These are phyloP conservation scores for Pangasius krempfi DNA, from an alignment of 2,797 vertebrate species.

Conservation along the genomic window DNA sequence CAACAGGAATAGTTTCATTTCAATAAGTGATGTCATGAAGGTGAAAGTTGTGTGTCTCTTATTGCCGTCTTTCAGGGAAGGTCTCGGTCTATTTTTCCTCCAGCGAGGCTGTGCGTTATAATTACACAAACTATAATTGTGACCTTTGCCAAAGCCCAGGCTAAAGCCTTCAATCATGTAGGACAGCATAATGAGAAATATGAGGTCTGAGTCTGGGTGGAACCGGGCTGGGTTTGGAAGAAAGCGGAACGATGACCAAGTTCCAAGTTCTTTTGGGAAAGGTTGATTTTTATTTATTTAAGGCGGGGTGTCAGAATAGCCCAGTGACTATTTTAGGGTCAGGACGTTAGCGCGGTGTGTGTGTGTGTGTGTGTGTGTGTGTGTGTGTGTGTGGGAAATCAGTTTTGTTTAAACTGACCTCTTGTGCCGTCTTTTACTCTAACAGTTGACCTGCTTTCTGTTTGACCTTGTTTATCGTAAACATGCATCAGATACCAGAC, in stretches of 20 bases:
- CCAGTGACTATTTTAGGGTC: not conserved
- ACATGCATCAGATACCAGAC: not conserved
- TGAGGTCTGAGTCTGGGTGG: conserved; percentile 33
- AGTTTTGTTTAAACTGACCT: not conserved
- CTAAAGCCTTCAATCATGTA: conserved; percentile 47
- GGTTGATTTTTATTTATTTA: not conserved
- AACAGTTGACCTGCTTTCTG: not conserved
- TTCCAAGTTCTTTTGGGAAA: not conserved
- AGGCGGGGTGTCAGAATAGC: not conserved
- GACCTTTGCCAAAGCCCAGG: conserved; percentile 26
- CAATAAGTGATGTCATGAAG: not conserved
- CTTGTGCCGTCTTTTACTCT: not conserved
- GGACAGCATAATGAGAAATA: not conserved
- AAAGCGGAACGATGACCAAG: conserved; percentile 13
- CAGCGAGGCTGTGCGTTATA: conserved; percentile 39
- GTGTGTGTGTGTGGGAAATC: too few relatives aligned
- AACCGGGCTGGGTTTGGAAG: not conserved
- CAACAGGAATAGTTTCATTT: not conserved
- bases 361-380: too few relatives aligned
- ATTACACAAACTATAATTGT: conserved; percentile 53
- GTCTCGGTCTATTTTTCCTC: not conserved
- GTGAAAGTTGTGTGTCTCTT: not conserved
- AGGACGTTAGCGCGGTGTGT: too few relatives aligned
- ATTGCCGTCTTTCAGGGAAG: conserved; percentile 24
- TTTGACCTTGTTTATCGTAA: not conserved